Evolutionary conservation across 2,113 vertebrate genomes (phyloP), one percentile per base, ranked within the genome.

Genomic region (Coturnix japonica): DNA sequence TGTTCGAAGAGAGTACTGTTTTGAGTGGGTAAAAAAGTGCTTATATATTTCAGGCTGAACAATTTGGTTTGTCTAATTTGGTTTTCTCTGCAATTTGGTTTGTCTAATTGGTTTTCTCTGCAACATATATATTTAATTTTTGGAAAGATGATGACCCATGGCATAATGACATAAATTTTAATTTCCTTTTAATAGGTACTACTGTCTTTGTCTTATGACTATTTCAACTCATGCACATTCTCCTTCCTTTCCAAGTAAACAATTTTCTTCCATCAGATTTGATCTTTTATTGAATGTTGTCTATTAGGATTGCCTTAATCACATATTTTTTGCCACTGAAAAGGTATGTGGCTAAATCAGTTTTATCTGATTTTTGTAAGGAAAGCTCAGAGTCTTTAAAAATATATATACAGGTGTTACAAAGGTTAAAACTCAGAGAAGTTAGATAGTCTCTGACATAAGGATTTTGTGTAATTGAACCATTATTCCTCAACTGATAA

Each of bases 401-500:
- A 75, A 88, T 26, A 61, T 72, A 37, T 25, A n/a, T 73, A 53
- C 31, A 75, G 35, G n/a, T 93, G 74, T 60, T 89, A 66, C 46
- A 86, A 56, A 86, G 51, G 64, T 64, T 89, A 89, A 90, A 94
- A 76, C 35, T 6, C 1, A 2, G 31, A 57, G 41, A 79, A 71
- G 67, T 86, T 91, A 44, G 25, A 31, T 82, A 80, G 25, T 31
- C 25, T 79, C 64, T 70, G 51, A 82, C 7, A 46, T 0, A 16
- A 73, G 37, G 78, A 83, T 92, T 95, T 92, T 76, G 14, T 66
- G 85, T 67, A 91, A 77, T 71, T 41, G 46, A 87, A 74, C 37
- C 41, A 33, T 85, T 85, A 37, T 80, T 89, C 87, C 21, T 74
- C 73, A 19, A 46, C 73, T 89, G 72, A 41, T 44, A 87, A 76